Conservation (phyloP, 2,888 invertebrate genomes). For the Norana najaformis region DNA sequence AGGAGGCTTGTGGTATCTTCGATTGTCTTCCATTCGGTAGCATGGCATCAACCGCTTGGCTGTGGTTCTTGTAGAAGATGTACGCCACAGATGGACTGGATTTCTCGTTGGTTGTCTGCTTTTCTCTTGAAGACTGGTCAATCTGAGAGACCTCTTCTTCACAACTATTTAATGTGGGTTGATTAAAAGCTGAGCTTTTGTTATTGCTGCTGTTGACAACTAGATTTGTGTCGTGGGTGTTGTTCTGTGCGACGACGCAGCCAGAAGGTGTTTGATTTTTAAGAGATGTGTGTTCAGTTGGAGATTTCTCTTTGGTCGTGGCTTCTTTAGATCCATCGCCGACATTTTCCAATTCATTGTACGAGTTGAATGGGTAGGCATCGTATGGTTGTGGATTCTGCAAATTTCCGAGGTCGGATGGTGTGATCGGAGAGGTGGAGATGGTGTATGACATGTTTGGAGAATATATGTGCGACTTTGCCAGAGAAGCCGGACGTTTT, state of each 20-base stretch:
- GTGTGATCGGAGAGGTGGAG: background rate
- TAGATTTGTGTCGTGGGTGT: background rate
- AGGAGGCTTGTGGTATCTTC: background rate
- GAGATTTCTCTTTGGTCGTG: background rate
- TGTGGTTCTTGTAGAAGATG: slow-evolving; percentile 4
- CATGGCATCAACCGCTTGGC: background rate
- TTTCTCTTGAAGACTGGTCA: background rate
- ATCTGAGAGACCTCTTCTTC: background rate
- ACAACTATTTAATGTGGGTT: too few relatives aligned
- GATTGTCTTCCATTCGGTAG: background rate
- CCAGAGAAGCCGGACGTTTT: background rate
- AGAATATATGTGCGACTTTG: background rate
- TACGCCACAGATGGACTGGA: background rate
- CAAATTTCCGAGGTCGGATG: background rate
- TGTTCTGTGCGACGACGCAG: background rate
- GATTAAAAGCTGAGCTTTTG: background rate
- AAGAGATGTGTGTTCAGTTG: background rate
- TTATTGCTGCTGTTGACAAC: background rate
- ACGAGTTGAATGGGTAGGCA: background rate
- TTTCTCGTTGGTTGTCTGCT: background rate
- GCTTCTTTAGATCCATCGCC: background rate
- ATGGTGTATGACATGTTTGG: background rate
- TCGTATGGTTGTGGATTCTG: background rate
- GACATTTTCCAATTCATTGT: background rate
- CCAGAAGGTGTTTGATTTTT: background rate